These are phyloP conservation scores for Nerophis lumbriciformis DNA, from an alignment of 2,113 vertebrate species.

Conservation along the genomic window DNA sequence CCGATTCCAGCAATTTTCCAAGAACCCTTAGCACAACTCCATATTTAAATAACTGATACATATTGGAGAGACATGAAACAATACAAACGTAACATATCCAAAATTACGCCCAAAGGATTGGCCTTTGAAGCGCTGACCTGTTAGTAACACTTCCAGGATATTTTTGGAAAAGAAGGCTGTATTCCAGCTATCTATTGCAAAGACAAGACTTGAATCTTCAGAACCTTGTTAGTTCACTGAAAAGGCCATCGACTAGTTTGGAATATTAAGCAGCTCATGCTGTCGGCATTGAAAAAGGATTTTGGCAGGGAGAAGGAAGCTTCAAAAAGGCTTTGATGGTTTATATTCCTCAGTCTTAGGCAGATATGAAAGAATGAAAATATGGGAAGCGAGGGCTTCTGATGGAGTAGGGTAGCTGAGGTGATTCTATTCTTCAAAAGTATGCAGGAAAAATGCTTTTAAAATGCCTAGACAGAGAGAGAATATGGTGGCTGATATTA, in stretches of 20 bases:
- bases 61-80: no score
- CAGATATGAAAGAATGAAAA: slow-evolving; percentile 59
- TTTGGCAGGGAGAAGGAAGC: slow-evolving; percentile 54
- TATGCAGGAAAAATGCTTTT: slow-evolving; percentile 46
- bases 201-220: slow-evolving; percentile 65
- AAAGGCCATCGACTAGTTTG: slow-evolving; percentile 66
- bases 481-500: no score
- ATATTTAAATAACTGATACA: no score
- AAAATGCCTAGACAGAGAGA: slow-evolving; percentile 50
- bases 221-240: slow-evolving; percentile 69
- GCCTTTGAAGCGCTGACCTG: slow-evolving; percentile 41
- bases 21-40: no score
- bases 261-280: slow-evolving; percentile 71
- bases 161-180: slow-evolving; percentile 37
- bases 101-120: neutral
- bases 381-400: slow-evolving; percentile 46
- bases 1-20: no score
- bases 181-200: slow-evolving; percentile 53
- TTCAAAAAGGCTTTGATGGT: slow-evolving; percentile 58
- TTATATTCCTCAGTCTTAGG: slow-evolving; percentile 57
- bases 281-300: slow-evolving; percentile 65
- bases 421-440: slow-evolving; percentile 39
- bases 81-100: no score
- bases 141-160: slow-evolving; percentile 41
- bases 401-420: slow-evolving; percentile 29